Percentiles rank a stretch among this genome's conserved stretches.
Conservation (phyloP, 2,797 vertebrate genomes). For the Gymnopithys bicolor region DNA sequence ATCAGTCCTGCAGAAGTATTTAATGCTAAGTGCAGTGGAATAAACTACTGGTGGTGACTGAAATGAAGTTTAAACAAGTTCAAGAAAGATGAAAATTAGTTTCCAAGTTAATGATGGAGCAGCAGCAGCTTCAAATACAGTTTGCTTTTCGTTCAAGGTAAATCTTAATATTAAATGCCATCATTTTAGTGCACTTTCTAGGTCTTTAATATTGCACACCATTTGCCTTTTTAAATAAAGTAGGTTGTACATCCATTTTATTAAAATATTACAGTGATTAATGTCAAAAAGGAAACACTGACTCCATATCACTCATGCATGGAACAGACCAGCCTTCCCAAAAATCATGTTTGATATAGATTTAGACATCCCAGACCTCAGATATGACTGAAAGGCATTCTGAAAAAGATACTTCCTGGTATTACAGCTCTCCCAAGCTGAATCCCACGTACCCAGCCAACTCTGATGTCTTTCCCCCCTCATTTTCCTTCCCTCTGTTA, state of each 20-base stretch:
- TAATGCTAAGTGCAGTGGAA: neutral
- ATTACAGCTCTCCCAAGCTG: neutral
- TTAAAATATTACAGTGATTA: neutral
- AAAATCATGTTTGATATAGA: neutral
- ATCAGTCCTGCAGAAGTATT: neutral
- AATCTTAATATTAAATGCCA: neutral
- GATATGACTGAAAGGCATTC: neutral
- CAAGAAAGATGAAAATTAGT: neutral
- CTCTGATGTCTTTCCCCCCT: neutral
- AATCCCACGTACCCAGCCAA: neutral
- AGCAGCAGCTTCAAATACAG: neutral
- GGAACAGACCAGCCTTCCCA: fast-evolving
- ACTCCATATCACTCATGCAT: neutral
- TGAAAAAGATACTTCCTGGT: neutral
- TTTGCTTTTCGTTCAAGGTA: neutral
- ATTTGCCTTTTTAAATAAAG: neutral
- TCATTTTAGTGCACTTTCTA: neutral
- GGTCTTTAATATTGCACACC: neutral
- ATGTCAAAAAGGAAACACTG: neutral
- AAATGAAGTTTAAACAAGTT: neutral
- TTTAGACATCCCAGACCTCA: neutral
- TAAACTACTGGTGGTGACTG: neutral
- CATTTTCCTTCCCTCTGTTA: neutral
- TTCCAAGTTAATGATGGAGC: neutral
- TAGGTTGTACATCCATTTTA: neutral